Evolutionary conservation across 2,113 vertebrate genomes (phyloP), one percentile per base, ranked within the genome.

Genomic region (Cisticola juncidis): DNA sequence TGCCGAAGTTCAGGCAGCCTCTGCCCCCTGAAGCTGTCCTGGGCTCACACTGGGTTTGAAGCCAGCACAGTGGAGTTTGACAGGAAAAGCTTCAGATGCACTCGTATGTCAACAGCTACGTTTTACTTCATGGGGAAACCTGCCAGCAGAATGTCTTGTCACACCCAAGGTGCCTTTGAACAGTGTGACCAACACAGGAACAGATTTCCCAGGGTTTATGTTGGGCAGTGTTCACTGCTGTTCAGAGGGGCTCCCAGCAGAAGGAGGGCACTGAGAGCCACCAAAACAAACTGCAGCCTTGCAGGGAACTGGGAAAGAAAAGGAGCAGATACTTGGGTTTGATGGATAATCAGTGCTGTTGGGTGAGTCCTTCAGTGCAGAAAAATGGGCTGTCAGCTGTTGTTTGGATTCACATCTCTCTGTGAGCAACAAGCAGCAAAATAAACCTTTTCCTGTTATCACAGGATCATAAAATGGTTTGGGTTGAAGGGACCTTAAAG

Each of bases 401-500:
- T 87, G 64, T 45, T 87, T 28, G n/a, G 44, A 29, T 50, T 71
- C 60, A 58, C 35, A 51, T 23, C 26, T 15, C 35, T 51, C 26
- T 13, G 25, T 1, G 9, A 60, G 66, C 29, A 78, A 62, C 35
- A 53, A 86, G 48, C 35, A 74, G 92, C 70, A 94, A 89, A 94
- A 95, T 19, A 89, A 96, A 88, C 51, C 14, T 69, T 62, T 61
- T 57, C 25, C 72, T 88, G 91, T 93, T 84, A 6, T 28, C 58
- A 33, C 5, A 42, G 57, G 35, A 11, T 22, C 47, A 62, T 40
- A 42, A 15, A 40, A 26, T 20, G 26, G 33, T n/a, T 66, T 81
- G 44, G 36, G 14, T 29, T 33, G 33, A 12, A 48, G 11, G 24
- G 17, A 64, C 35, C 21, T 42, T 22, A 21, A 28, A 66, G 45